A percentile compares a stretch with the other conserved stretches of the same genome.
These are phyloP conservation scores for Hirtodrosophila trivittata DNA, from an alignment of 2,888 invertebrate genomes.

Conservation along the genomic window DNA sequence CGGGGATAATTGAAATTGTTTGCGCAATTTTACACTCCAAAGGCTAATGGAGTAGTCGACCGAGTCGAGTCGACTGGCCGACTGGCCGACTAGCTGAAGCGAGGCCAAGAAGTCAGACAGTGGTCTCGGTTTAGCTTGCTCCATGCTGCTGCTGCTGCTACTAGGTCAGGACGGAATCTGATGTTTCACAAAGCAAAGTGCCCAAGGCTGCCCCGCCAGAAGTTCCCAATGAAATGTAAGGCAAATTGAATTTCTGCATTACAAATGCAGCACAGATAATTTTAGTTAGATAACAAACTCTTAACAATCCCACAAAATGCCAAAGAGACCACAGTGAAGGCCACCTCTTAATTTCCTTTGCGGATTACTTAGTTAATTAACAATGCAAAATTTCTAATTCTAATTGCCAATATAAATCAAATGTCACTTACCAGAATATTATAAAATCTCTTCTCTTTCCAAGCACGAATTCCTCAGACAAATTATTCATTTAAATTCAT, in stretches of 20 bases:
- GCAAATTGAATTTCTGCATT: slow-evolving; percentile 73
- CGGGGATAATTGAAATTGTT: slow-evolving; percentile 80
- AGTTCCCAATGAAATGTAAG: slow-evolving; percentile 73
- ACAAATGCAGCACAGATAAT: slow-evolving; percentile 69
- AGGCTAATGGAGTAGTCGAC: slow-evolving; percentile 79
- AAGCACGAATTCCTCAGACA: too few relatives aligned
- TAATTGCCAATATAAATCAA: too few relatives aligned
- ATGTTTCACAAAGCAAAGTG: slow-evolving; percentile 51
- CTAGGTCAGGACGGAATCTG: slow-evolving; percentile 32
- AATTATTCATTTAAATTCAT: too few relatives aligned
- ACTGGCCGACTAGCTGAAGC: slow-evolving; percentile 62
- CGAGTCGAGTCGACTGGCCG: slow-evolving; percentile 56
- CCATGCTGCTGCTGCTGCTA: too few relatives aligned
- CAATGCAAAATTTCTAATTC: neutral
- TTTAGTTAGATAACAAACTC: slow-evolving; percentile 52
- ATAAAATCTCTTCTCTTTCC: too few relatives aligned
- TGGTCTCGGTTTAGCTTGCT: slow-evolving; percentile 40
- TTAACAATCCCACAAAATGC: slow-evolving; percentile 20
- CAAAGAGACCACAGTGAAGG: slow-evolving; percentile 20
- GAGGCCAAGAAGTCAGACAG: slow-evolving; percentile 45
- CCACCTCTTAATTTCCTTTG: slow-evolving; percentile 10
- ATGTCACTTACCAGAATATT: too few relatives aligned
- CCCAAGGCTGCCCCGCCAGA: slow-evolving; percentile 57
- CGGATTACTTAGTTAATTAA: slow-evolving; percentile 18
- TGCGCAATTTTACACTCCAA: slow-evolving; percentile 81